Evolutionary conservation across 2,888 invertebrate genomes (phyloP).

Genomic region (Automeris io): DNA sequence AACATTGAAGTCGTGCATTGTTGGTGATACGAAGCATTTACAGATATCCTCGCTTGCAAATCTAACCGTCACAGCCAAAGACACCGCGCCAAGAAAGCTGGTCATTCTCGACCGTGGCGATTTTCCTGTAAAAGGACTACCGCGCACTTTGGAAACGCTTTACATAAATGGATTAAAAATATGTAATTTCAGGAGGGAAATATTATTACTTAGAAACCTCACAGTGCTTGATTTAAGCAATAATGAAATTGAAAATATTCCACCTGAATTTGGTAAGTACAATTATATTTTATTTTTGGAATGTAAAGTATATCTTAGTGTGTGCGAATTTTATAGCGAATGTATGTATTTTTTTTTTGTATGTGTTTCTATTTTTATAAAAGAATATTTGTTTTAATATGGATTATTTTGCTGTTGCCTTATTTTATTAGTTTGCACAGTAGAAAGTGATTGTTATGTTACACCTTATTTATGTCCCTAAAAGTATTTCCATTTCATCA

Average conservation of each 20-base stretch:
- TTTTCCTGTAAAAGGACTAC: slow-evolving; percentile 84
- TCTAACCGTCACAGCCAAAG: slow-evolving; percentile 61
- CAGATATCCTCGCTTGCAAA: slow-evolving; percentile 55
- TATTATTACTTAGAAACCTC: slow-evolving; percentile 81
- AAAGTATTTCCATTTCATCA: too few relatives aligned
- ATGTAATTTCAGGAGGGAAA: slow-evolving; percentile 82
- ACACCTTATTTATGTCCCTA: too few relatives aligned
- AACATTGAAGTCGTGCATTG: slow-evolving; percentile 79
- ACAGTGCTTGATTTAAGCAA: slow-evolving; percentile 81
- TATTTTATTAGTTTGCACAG: too few relatives aligned
- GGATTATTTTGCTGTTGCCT: too few relatives aligned
- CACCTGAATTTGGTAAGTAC: slow-evolving; percentile 80
- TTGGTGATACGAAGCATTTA: slow-evolving; percentile 74
- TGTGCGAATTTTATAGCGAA: too few relatives aligned
- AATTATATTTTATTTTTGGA: too few relatives aligned
- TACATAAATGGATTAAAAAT: slow-evolving; percentile 78
- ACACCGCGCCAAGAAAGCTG: slow-evolving; percentile 71
- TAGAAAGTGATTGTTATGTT: too few relatives aligned
- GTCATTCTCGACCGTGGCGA: slow-evolving; percentile 79
- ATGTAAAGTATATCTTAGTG: too few relatives aligned
- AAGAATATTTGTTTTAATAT: too few relatives aligned
- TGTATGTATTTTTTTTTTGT: too few relatives aligned
- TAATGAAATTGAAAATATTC: slow-evolving; percentile 83
- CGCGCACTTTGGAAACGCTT: slow-evolving; percentile 80
- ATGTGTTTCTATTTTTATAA: too few relatives aligned